Evolutionary conservation across 2,888 invertebrate species (phyloP).

Genomic region (Pseudoips prasinana): DNA sequence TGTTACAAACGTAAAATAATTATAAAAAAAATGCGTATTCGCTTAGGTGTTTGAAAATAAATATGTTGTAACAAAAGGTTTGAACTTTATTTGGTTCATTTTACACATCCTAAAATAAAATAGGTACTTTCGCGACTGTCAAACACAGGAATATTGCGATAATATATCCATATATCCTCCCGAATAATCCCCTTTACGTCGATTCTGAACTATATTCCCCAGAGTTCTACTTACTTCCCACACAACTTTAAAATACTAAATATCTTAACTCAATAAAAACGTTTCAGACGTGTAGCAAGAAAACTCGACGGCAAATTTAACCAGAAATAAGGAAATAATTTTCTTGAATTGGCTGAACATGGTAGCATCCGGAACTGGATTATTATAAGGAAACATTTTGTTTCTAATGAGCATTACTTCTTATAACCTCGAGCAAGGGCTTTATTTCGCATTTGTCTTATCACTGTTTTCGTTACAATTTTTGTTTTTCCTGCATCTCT

Average conservation of each 20-base stretch:
- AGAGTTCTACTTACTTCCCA: no score
- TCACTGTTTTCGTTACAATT: constrained; percentile 27
- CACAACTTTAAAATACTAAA: not conserved
- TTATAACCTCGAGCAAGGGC: constrained; percentile 27
- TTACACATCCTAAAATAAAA: no score
- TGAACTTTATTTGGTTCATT: no score
- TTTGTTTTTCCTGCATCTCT: constrained; percentile 38
- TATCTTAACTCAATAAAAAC: constrained; percentile 16
- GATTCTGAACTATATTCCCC: no score
- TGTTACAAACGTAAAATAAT: no score
- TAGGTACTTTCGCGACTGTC: no score
- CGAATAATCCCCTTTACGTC: no score
- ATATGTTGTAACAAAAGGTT: no score
- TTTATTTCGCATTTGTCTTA: constrained; percentile 51
- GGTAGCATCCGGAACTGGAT: constrained; percentile 3
- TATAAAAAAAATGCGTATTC: no score
- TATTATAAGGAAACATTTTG: constrained; percentile 28
- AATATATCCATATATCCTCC: no score
- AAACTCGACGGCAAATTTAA: constrained; percentile 20
- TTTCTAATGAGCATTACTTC: constrained; percentile 34
- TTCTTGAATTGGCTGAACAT: constrained; percentile 18
- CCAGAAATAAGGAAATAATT: constrained; percentile 24
- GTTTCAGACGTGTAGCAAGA: constrained; percentile 20
- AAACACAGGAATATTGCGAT: no score
- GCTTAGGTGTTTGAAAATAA: no score